Evolutionary conservation across 2,888 invertebrate species (phyloP).

Genomic region (Drosophila flavopinicola): DNA sequence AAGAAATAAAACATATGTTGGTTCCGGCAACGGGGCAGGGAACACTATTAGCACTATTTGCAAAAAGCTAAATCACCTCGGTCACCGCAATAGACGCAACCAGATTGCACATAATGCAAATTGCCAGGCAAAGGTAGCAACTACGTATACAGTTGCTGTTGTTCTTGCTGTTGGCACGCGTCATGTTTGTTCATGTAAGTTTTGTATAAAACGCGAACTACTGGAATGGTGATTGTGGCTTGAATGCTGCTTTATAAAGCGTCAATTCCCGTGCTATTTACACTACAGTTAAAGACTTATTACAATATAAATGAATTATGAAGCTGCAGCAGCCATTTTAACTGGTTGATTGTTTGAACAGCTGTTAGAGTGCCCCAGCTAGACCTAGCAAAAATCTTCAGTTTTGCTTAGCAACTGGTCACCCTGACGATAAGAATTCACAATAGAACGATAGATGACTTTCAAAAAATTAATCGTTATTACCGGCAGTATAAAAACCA

Average conservation of each 20-base stretch:
- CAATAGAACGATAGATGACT: not conserved
- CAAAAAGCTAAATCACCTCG: conserved; percentile 34
- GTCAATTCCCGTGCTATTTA: conserved; percentile 13
- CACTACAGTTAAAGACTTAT: conserved; percentile 6
- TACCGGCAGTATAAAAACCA: not conserved
- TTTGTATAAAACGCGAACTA: conserved; percentile 1
- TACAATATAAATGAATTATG: conserved; percentile 40
- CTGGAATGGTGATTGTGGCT: conserved; percentile 9
- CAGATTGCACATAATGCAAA: conserved; percentile 28
- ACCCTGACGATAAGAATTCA: conserved; percentile 3
- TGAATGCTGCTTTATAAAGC: not conserved
- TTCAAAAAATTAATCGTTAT: too few species aligned
- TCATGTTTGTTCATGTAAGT: conserved; percentile 30
- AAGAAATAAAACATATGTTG: conserved; percentile 46
- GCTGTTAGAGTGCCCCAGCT: conserved; percentile 33
- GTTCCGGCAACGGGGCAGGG: not conserved
- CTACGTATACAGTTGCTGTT: conserved; percentile 11
- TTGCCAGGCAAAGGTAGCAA: conserved; percentile 17
- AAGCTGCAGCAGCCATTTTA: conserved; percentile 54
- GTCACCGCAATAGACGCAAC: conserved; percentile 17
- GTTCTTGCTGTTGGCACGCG: conserved; percentile 9
- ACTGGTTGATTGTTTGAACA: conserved; percentile 56
- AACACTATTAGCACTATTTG: not conserved
- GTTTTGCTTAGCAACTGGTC: conserved; percentile 13
- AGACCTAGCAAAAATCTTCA: not conserved